These are phyloP conservation scores for Buathra laborator DNA, from an alignment of 2,888 invertebrate genomes.

Conservation along the genomic window DNA sequence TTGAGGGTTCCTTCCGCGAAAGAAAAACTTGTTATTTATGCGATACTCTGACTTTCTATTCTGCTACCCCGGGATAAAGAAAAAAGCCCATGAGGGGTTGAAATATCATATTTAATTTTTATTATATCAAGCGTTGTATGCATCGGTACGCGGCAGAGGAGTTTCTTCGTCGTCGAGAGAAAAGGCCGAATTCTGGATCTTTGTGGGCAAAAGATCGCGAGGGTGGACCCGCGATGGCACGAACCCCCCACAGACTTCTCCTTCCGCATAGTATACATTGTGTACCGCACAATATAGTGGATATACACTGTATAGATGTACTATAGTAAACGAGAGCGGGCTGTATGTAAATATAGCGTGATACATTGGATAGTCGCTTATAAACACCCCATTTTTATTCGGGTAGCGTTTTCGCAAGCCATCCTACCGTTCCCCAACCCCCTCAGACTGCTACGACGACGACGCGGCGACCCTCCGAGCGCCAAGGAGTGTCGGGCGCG, in stretches of 20 bases:
- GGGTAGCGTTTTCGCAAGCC: conserved; percentile 82
- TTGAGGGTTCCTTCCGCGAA: conserved; percentile 31
- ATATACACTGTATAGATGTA: conserved; percentile 6
- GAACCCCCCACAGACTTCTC: conserved; percentile 25
- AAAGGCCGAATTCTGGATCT: conserved; percentile 53
- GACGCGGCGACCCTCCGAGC: conserved; percentile 43
- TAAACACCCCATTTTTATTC: conserved; percentile 86
- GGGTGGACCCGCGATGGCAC: conserved; percentile 69
- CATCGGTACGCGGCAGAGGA: conserved; percentile 59
- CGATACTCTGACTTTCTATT: conserved; percentile 60
- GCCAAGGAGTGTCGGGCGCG: conserved; percentile 47
- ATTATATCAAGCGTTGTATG: conserved; percentile 80
- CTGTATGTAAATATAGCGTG: conserved; percentile 85
- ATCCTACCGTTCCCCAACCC: conserved; percentile 67
- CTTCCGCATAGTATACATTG: conserved; percentile 67
- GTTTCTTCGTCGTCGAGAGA: conserved; percentile 42
- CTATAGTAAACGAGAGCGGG: conserved; percentile 72
- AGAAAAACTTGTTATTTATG: conserved; percentile 79
- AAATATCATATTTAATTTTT: conserved; percentile 85
- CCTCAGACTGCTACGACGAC: conserved; percentile 35
- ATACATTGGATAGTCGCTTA: conserved; percentile 85
- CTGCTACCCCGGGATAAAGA: conserved; percentile 39
- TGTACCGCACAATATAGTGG: conserved; percentile 44
- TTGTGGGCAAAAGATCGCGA: conserved; percentile 59
- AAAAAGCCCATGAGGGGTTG: conserved; percentile 68